Evolutionary conservation across 2,113 vertebrate genomes (phyloP), one percentile per base, ranked within the genome.

Genomic region (Notechis scutatus): DNA sequence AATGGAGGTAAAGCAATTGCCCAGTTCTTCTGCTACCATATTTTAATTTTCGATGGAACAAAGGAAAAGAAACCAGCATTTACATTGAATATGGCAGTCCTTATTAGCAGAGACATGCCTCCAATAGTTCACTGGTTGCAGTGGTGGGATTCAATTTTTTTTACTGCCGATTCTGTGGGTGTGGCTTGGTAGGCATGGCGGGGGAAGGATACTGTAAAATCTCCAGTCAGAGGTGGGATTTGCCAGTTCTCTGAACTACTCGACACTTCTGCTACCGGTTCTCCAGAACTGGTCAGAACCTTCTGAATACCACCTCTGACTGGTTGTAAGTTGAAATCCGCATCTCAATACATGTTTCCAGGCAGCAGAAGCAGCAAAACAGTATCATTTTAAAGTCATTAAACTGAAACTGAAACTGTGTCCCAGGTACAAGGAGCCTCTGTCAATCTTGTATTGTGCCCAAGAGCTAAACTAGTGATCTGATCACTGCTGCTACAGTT

Each of bases 401-500:
- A 57, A n/a, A 29, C 29, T 87, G 88, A 88, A 29, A 54, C 18
- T 61, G 85, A 87, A 86, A 91, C 24, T 52, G 55, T 90, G 91
- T 88, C 23, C 4, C 20, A 4, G 34, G 52, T 91, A 81, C 55
- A 50, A 54, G 86, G 91, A 54, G 45, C 69, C 93, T 10, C 1
- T 45, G 59, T 59, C 89, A 87, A 90, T 93, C 92, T 61, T 86
- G 15, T 24, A 3, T 74, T 47, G 59, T 92, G 57, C 45, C 88
- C 47, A 93, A 85, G 85, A 95, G 74, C 89, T 69, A 1, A 14
- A 55, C 34, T 74, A 56, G 55, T 94, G 90, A 92, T 89, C 39
- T 69, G 92, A 26, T 47, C 93, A 56, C 92, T 95, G 87, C 87
- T 96, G 95, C 93, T 86, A 93, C 92, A 20, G 7, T 96, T 93